Conservation (phyloP, 2,888 invertebrate species). For the Neoitamus cyanurus region DNA sequence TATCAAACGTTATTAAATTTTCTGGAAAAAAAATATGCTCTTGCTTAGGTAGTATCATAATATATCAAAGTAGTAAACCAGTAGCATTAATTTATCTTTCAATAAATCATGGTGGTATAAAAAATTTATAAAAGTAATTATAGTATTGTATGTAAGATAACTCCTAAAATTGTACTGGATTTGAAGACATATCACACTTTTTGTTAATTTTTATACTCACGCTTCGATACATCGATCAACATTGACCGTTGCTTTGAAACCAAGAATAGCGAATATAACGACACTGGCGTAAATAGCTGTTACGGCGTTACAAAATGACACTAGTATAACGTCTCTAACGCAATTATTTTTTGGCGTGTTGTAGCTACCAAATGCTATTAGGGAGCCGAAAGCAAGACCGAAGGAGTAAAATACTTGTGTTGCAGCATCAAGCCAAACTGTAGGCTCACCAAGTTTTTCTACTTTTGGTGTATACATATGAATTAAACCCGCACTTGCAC, state of each 20-base stretch:
- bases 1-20: neutral
- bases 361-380: constrained; percentile 96
- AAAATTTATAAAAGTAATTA: constrained; percentile 52
- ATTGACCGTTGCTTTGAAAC: constrained; percentile 94
- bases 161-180: neutral
- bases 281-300: constrained; percentile 95
- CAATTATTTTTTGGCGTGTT: constrained; percentile 96
- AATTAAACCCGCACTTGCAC: constrained; percentile 84
- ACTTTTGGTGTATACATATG: constrained; percentile 96
- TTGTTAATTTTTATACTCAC: constrained; percentile 67
- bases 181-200: neutral
- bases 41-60: neutral
- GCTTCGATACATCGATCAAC: constrained; percentile 83
- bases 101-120: constrained; percentile 14
- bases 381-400: constrained; percentile 93
- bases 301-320: constrained; percentile 91
- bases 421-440: constrained; percentile 95
- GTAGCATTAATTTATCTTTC: neutral
- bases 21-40: neutral
- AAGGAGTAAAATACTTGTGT: constrained; percentile 98
- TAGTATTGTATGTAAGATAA: neutral
- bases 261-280: constrained; percentile 94
- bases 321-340: constrained; percentile 88
- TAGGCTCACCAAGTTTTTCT: constrained; percentile 85
- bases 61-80: neutral